phyloP scores from a whole-genome alignment of 2,888 invertebrate genomes.

The Ophonus ardosiacus region DNA sequence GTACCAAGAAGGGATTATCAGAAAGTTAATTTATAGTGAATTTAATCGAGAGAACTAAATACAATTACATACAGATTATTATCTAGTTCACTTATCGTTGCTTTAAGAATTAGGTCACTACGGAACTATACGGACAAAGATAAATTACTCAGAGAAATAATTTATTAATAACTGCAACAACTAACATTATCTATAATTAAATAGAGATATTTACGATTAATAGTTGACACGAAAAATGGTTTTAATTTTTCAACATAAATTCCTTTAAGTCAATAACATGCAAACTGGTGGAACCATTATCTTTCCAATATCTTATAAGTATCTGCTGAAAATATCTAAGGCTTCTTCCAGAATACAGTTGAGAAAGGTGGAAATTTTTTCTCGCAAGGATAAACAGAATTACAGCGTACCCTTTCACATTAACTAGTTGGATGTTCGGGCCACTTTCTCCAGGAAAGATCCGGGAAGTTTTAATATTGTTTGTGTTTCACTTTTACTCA shows the following conservation, averaged over 20 bases:
- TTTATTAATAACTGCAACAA: neutral
- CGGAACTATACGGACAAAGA: neutral
- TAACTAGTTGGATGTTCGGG: neutral
- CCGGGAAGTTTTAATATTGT: neutral
- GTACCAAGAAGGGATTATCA: neutral
- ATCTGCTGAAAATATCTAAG: neutral
- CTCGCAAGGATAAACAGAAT: neutral
- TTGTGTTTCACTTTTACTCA: neutral
- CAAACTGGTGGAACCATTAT: too few relatives aligned
- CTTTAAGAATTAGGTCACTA: constrained; percentile 1
- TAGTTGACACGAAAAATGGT: neutral
- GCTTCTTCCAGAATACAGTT: neutral
- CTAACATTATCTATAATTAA: neutral
- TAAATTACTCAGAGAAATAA: neutral
- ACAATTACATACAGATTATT: constrained; percentile 25
- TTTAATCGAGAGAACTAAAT: constrained; percentile 23
- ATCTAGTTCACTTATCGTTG: constrained; percentile 3
- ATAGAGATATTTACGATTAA: neutral
- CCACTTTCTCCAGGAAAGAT: neutral
- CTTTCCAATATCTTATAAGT: neutral
- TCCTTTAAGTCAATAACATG: too few relatives aligned
- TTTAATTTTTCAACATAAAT: too few relatives aligned
- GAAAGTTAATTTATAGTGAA: constrained; percentile 8
- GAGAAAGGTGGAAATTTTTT: neutral
- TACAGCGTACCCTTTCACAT: neutral